Evolutionary conservation across 2,888 invertebrate genomes (phyloP).

Genomic region (Drosophila macrospina): DNA sequence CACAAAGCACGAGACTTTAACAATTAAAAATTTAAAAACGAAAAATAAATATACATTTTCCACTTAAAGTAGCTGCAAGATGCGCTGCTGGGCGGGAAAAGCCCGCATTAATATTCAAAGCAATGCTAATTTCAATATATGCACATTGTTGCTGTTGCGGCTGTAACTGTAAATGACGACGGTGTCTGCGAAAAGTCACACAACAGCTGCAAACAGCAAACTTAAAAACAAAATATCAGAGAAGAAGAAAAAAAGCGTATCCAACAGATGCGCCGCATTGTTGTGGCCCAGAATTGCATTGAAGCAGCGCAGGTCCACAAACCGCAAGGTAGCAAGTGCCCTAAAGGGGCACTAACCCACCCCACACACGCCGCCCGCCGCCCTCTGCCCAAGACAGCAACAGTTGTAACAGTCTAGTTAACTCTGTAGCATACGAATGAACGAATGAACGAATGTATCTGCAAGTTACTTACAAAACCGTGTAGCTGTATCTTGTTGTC

Average conservation of each 20-base stretch:
- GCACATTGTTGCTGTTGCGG: slow-evolving; percentile 25
- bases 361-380: not conserved
- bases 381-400: slow-evolving; percentile 15
- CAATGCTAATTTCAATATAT: slow-evolving; percentile 68
- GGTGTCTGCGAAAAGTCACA: slow-evolving; percentile 63
- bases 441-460: slow-evolving; percentile 71
- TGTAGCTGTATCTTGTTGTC: slow-evolving; percentile 49
- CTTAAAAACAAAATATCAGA: not conserved
- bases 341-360: slow-evolving; percentile 27
- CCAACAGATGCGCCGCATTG: slow-evolving; percentile 67
- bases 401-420: slow-evolving; percentile 79
- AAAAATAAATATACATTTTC: slow-evolving; percentile 36
- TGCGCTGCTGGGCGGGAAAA: slow-evolving; percentile 39
- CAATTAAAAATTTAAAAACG: not conserved
- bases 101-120: slow-evolving; percentile 69
- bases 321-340: slow-evolving; percentile 58
- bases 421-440: slow-evolving; percentile 67
- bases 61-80: slow-evolving; percentile 27
- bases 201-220: slow-evolving; percentile 47
- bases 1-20: slow-evolving; percentile 24
- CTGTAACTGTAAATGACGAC: slow-evolving; percentile 55
- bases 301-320: slow-evolving; percentile 60
- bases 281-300: slow-evolving; percentile 77
- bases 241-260: slow-evolving; percentile 27
- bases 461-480: slow-evolving; percentile 56